phyloP scores from a whole-genome alignment of 2,888 invertebrate genomes.

The Athalia rosae region DNA sequence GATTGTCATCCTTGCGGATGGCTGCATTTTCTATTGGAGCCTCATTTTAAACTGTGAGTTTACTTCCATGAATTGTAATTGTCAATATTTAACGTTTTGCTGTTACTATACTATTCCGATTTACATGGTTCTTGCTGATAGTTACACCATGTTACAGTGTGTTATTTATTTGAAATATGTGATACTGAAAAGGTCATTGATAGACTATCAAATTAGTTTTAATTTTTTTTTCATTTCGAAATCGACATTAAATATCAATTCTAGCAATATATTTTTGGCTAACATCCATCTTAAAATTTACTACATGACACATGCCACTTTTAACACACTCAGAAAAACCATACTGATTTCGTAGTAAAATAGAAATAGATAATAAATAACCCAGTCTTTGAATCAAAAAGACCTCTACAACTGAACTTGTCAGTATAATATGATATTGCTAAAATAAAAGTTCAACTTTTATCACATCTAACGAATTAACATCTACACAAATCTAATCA shows the following conservation, averaged over 20 bases:
- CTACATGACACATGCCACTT: not conserved
- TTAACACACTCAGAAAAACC: not conserved
- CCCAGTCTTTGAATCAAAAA: not conserved
- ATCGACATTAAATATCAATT: constrained; percentile 2
- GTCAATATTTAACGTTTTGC: no score
- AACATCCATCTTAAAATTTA: constrained; percentile 3
- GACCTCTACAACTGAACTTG: not conserved
- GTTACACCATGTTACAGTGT: no score
- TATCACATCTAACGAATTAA: not conserved
- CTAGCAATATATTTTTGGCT: not conserved
- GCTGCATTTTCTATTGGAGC: constrained; percentile 44
- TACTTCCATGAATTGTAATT: not conserved
- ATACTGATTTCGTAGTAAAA: not conserved
- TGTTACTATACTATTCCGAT: no score
- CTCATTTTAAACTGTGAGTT: constrained; percentile 17
- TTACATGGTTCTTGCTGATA: no score
- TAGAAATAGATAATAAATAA: constrained; percentile 19
- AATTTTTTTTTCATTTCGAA: not conserved
- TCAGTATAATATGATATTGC: not conserved
- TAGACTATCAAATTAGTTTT: not conserved
- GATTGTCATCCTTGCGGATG: constrained; percentile 53
- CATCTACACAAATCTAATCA: not conserved
- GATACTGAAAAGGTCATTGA: not conserved
- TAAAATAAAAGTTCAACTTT: not conserved
- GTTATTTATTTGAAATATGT: not conserved